Percentiles rank a stretch among this genome's conserved stretches.
Evolutionary conservation across 1,140 invertebrate genomes (phyloP).

Genomic region (Globodera ellingtonae): DNA sequence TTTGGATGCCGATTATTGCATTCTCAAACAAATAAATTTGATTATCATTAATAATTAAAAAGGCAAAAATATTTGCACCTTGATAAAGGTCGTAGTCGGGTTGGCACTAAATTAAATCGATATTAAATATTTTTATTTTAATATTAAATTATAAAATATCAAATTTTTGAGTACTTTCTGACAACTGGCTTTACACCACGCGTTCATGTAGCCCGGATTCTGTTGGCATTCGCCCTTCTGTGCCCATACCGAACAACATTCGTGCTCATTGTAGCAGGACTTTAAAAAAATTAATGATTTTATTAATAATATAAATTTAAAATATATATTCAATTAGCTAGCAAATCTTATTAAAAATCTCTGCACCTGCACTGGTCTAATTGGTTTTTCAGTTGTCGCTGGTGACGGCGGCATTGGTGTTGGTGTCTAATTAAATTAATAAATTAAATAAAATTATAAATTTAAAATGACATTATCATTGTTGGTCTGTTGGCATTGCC

Average conservation of each 20-base stretch:
- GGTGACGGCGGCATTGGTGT: too few species aligned
- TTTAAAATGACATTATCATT: background rate
- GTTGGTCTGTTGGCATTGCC: slow-evolving; percentile 29
- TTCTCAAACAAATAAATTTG: slow-evolving; percentile 14
- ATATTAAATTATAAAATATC: slow-evolving; percentile 7
- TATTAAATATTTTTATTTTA: background rate
- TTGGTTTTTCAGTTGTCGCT: too few species aligned
- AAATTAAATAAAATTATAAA: too few species aligned
- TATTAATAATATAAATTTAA: background rate
- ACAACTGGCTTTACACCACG: slow-evolving; percentile 52
- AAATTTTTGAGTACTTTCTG: slow-evolving; percentile 28
- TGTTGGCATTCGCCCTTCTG: slow-evolving; percentile 24
- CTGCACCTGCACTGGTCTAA: too few species aligned
- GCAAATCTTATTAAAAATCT: too few species aligned
- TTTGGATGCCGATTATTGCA: slow-evolving; percentile 34
- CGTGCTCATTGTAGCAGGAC: slow-evolving; percentile 52
- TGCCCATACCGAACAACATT: slow-evolving; percentile 45
- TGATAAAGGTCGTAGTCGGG: slow-evolving; percentile 20
- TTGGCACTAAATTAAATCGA: slow-evolving; percentile 14
- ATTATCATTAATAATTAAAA: background rate
- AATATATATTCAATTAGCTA: too few species aligned
- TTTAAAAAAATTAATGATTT: slow-evolving; percentile 6
- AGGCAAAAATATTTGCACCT: background rate
- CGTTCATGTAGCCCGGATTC: slow-evolving; percentile 44
- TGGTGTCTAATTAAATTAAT: too few species aligned